A percentile compares a stretch with the other conserved stretches of the same genome.
These are phyloP conservation scores for Manis javanica DNA, from an alignment of 2,797 vertebrate species.

Conservation along the genomic window DNA sequence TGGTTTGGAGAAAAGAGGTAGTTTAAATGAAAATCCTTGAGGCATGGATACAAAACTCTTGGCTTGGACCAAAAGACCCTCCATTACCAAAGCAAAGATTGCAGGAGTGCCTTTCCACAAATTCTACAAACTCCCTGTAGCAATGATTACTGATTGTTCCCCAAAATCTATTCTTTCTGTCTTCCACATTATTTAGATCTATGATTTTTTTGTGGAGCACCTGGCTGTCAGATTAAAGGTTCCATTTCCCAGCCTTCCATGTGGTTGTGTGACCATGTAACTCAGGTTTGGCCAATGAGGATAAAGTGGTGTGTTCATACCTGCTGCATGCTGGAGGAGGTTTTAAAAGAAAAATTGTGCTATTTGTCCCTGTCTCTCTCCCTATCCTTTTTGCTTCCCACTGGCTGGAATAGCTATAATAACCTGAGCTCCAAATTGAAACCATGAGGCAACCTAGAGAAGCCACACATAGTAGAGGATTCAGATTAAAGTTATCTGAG, in stretches of 20 bases:
- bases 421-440: background rate
- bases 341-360: background rate
- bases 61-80: background rate
- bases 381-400: background rate
- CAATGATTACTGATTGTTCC: background rate
- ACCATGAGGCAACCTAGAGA: background rate
- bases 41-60: background rate
- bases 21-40: background rate
- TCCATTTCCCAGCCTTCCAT: background rate
- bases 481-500: background rate
- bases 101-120: background rate
- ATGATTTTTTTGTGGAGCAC: background rate
- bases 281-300: background rate
- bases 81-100: conserved; percentile 4
- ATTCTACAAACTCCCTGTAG: background rate
- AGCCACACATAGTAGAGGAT: background rate
- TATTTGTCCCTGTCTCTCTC: background rate
- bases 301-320: background rate
- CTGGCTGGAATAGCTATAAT: background rate
- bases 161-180: background rate
- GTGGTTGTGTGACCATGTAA: background rate
- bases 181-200: background rate
- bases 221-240: background rate
- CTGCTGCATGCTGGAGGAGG: background rate
- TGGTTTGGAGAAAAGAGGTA: background rate